A percentile compares a stretch with the other conserved stretches of the same genome.
phyloP scores from a whole-genome alignment of 1,140 invertebrate genomes.

The Bilobella aurantiaca region DNA sequence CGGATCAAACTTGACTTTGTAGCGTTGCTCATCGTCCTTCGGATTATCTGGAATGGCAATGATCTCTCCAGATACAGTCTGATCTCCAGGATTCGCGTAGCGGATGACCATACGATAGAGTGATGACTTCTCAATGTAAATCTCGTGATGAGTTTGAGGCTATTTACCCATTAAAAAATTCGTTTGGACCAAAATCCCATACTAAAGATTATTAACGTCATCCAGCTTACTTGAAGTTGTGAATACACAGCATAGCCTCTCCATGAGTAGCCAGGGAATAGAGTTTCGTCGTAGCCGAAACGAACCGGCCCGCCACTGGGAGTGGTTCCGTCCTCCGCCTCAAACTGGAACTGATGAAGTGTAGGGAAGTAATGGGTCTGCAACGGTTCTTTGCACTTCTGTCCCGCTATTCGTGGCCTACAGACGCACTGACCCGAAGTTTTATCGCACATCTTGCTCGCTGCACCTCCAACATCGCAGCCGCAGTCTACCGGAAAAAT shows the following conservation, averaged over 20 bases:
- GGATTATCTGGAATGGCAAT: conserved; percentile 70
- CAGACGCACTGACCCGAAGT: conserved; percentile 73
- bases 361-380: conserved; percentile 89
- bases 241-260: conserved; percentile 93
- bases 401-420: conserved; percentile 61
- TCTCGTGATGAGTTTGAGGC: conserved; percentile 73
- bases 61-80: conserved; percentile 65
- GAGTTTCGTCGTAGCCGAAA: conserved; percentile 70
- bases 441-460: conserved; percentile 74
- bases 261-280: conserved; percentile 89
- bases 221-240: too few relatives aligned
- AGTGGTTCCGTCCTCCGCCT: conserved; percentile 81
- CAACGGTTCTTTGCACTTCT: conserved; percentile 75
- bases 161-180: too few relatives aligned
- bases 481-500: conserved; percentile 86
- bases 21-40: conserved; percentile 42
- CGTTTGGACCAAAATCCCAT: too few relatives aligned
- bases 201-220: too few relatives aligned
- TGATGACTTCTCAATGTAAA: conserved; percentile 76
- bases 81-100: conserved; percentile 71
- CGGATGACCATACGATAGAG: conserved; percentile 78
- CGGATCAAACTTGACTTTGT: conserved; percentile 65
- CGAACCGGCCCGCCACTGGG: conserved; percentile 62
- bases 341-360: conserved; percentile 84
- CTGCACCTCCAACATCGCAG: conserved; percentile 90